These are phyloP conservation scores for Corella eumyota DNA, from an alignment of 23 tunicate genomes.

Conservation along the genomic window DNA sequence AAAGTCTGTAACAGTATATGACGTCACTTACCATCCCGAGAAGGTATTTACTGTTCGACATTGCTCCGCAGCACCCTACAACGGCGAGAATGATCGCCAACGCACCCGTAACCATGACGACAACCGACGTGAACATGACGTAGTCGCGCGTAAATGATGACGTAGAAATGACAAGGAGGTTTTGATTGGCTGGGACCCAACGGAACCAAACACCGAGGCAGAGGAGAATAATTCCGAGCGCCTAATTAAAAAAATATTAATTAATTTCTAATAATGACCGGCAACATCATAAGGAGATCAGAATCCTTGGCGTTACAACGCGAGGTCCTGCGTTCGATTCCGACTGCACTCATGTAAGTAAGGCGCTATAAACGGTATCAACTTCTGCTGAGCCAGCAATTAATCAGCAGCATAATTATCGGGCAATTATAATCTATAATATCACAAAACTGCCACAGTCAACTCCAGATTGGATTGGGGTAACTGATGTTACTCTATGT, in stretches of 20 bases:
- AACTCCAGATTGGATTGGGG: no score
- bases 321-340: not conserved
- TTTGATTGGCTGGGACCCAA: constrained; percentile 47
- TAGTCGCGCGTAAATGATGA: constrained; percentile 27
- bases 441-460: no score
- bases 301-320: no score
- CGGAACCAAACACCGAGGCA: constrained; percentile 39
- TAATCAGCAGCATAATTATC: no score
- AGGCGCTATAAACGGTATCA: no score
- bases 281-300: not conserved
- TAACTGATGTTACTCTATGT: no score
- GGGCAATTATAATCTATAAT: no score
- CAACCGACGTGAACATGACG: constrained; percentile 5
- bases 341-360: no score
- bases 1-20: not conserved
- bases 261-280: not conserved
- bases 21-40: constrained; percentile 53
- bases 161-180: constrained; percentile 27
- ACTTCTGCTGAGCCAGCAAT: no score
- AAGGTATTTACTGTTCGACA: constrained; percentile 60
- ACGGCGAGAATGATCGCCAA: constrained; percentile 27
- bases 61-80: constrained; percentile 60
- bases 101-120: constrained; percentile 15
- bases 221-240: constrained; percentile 31
- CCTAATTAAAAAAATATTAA: constrained; percentile 5